These are phyloP conservation scores for Diglossa cyanea DNA, from an alignment of 2,797 vertebrate species.

Conservation along the genomic window DNA sequence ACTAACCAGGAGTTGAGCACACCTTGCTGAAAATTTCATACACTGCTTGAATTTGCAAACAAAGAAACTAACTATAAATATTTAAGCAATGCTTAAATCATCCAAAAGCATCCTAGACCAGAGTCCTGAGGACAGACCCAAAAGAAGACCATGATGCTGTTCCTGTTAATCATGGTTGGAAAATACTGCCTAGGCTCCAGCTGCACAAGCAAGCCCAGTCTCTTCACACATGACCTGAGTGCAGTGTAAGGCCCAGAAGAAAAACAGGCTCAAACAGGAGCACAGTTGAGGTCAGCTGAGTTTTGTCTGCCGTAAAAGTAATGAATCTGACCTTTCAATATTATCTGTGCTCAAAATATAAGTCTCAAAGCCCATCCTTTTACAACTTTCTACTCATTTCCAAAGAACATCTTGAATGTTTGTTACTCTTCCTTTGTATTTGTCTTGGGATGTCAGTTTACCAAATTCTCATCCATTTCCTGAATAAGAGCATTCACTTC, in stretches of 20 bases:
- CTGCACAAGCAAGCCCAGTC: background rate
- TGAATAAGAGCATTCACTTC: background rate
- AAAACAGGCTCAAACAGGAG: slow-evolving; percentile 1
- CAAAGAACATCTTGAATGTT: slow-evolving; percentile 40
- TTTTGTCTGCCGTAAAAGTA: background rate
- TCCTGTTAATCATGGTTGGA: background rate
- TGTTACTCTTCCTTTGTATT: background rate
- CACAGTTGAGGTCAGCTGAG: background rate
- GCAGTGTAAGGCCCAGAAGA: slow-evolving; percentile 7
- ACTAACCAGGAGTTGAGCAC: background rate
- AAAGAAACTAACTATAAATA: background rate
- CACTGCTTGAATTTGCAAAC: background rate
- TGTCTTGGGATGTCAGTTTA: slow-evolving; percentile 13
- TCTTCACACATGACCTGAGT: slow-evolving; percentile 8
- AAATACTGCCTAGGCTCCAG: background rate
- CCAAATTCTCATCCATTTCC: background rate
- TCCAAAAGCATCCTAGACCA: background rate
- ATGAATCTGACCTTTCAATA: background rate
- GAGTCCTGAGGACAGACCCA: background rate
- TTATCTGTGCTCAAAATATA: background rate
- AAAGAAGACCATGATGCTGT: background rate
- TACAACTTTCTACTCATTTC: background rate
- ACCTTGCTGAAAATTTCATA: background rate
- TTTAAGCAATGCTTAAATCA: background rate
- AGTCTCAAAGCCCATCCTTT: background rate